Percentiles rank a stretch among this genome's conserved stretches.
Conservation (phyloP, 2,113 vertebrate species). For the Zapornia atra region DNA sequence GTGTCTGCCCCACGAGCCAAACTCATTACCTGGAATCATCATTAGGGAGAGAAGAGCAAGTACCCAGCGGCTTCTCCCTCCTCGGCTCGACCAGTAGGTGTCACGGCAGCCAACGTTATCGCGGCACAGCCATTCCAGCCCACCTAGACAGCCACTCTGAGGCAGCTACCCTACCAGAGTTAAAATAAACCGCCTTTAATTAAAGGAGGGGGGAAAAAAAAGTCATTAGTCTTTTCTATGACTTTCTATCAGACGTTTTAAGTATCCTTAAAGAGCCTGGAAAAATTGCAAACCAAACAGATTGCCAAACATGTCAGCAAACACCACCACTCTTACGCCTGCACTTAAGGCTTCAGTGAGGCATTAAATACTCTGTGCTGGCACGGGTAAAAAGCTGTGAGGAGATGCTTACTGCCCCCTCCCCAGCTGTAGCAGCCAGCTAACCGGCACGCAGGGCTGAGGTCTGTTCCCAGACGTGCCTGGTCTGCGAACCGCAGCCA, state of each 20-base stretch:
- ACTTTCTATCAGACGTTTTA: conserved; percentile 27
- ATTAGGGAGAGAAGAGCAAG: not conserved
- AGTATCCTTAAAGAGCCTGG: conserved; percentile 5
- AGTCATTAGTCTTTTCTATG: not conserved
- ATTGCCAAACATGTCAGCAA: conserved; percentile 52
- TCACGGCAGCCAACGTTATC: conserved; percentile 30
- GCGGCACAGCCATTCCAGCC: not conserved
- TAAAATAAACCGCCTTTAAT: conserved; percentile 2
- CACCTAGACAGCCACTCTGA: not conserved
- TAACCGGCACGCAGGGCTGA: not conserved
- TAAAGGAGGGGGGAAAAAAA: not conserved
- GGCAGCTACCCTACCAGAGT: not conserved
- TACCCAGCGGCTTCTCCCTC: not conserved
- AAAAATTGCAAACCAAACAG: conserved; percentile 25
- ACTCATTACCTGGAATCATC: not conserved
- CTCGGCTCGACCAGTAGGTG: conserved; percentile 36
- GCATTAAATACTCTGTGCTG: not conserved
- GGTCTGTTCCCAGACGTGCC: not conserved
- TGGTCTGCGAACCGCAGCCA: not conserved
- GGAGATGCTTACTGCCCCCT: not conserved
- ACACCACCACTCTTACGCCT: not conserved
- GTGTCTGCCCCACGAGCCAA: not conserved
- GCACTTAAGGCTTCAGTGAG: not conserved
- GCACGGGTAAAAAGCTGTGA: conserved; percentile 13
- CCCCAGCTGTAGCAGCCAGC: not conserved